Evolutionary conservation across 2,888 invertebrate genomes (phyloP).

Genomic region (Periphyllus acericola): DNA sequence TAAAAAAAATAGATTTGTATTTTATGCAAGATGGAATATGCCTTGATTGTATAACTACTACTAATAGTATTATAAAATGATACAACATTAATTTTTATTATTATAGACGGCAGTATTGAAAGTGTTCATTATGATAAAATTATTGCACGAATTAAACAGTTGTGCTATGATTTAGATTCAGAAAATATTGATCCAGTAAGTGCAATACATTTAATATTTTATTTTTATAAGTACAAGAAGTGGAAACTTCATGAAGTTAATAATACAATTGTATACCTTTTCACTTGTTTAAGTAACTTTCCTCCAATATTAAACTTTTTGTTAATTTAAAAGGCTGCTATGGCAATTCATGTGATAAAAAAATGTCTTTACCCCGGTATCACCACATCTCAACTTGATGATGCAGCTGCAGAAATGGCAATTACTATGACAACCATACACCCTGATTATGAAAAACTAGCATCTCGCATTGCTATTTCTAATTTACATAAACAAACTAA

Average conservation of each 20-base stretch:
- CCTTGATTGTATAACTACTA: too few relatives aligned
- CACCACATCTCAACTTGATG: conserved; percentile 95
- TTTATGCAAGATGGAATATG: too few relatives aligned
- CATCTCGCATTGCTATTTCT: conserved; percentile 92
- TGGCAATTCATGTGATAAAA: conserved; percentile 54
- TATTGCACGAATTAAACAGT: conserved; percentile 91
- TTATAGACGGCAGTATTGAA: conserved; percentile 86
- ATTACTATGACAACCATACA: conserved; percentile 97
- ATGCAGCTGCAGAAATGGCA: conserved; percentile 96
- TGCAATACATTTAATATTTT: conserved; percentile 64
- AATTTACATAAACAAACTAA: conserved; percentile 98
- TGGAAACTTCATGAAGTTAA: neutral
- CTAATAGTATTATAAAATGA: neutral
- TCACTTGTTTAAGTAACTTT: neutral
- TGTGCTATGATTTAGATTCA: conserved; percentile 95
- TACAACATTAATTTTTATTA: conserved; percentile 1
- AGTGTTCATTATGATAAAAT: conserved; percentile 97
- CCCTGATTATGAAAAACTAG: conserved; percentile 92
- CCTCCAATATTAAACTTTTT: neutral
- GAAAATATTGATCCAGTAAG: conserved; percentile 96
- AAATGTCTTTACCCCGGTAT: conserved; percentile 90
- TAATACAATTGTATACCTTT: neutral
- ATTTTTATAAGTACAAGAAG: neutral
- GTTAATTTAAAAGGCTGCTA: conserved; percentile 39
- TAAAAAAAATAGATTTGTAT: too few relatives aligned